Base-by-base conservation (phyloP, 2,888 invertebrate species). In the Vanessa cardui region DNA sequence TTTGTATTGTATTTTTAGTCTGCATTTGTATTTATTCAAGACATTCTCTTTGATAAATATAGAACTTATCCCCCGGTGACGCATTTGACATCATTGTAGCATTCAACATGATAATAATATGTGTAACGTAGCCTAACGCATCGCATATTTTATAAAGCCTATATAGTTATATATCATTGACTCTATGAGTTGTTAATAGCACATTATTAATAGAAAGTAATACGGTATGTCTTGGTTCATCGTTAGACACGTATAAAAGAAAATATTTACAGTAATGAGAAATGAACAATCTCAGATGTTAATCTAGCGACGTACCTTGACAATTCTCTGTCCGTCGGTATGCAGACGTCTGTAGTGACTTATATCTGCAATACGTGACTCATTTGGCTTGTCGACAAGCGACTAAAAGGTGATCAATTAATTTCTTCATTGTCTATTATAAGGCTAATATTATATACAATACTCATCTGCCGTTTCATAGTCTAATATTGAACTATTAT, bases 361-460 rank as follows among this genome's bases (percentile, higher is more conserved):
- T 47, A 61, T 39, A 65, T 65, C 45, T 15, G 39, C 33, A 61
- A 21, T 61, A 16, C 49, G 56, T 69, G 69, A 69, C 66, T 69
- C 69, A 69, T 56, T 69, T 63, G 62, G 66, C 63, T 56, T 47
- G 66, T 47, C 21, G 66, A 45, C 65, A 66, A 66, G 52, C 31
- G 39, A 45, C 58, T 21, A 63, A 63, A 52, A 52, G 33, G 46
- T 67, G 67, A 67, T 63, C 58, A 44, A 62, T 52, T 62, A 62
- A 67, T 52, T 50, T 9, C 44, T 50, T 52, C 49, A 39, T 56
- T 9, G n/a, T 33, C 33, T 56, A 56, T 56, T n/a, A 8, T 39
- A 56, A 56, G 39, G 3, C 39, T 39, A 39, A 39, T 39, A 26
- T 26, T 26, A 26, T 26, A 26, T 4, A 26, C 26, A 9, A 39